These are phyloP conservation scores for Lophius piscatorius DNA, from an alignment of 2,113 vertebrate genomes.

Conservation along the genomic window DNA sequence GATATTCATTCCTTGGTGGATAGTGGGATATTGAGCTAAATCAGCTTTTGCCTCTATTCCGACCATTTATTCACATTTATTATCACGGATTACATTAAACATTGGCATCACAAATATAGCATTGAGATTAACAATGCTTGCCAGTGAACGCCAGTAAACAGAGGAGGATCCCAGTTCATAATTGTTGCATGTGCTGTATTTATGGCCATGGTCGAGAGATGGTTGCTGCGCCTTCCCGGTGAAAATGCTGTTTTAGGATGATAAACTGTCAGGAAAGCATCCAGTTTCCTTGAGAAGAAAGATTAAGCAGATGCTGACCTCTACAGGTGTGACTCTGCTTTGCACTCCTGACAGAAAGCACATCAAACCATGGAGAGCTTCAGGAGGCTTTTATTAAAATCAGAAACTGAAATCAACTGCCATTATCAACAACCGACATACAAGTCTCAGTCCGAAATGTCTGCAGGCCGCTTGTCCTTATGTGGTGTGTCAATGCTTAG, in stretches of 20 bases:
- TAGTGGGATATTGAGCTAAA: too few species aligned
- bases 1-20: too few species aligned
- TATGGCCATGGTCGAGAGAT: not conserved
- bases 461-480: not conserved
- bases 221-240: not conserved
- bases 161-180: too few species aligned
- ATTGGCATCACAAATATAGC: not conserved
- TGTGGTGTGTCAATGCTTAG: not conserved
- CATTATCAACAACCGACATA: slow-evolving; percentile 2
- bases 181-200: not conserved
- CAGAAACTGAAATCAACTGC: not conserved
- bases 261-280: slow-evolving; percentile 15
- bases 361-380: slow-evolving; percentile 34
- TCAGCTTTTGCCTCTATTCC: slow-evolving; percentile 1
- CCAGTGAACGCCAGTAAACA: too few species aligned
- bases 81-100: too few species aligned
- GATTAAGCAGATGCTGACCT: slow-evolving; percentile 76
- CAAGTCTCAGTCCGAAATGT: not conserved
- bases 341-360: slow-evolving; percentile 63
- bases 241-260: slow-evolving; percentile 10
- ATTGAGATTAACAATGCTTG: not conserved
- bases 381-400: slow-evolving; percentile 17
- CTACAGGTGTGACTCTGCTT: slow-evolving; percentile 70
- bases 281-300: slow-evolving; percentile 54
- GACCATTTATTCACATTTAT: slow-evolving; percentile 12